These are phyloP conservation scores for Pocillopora damicornis DNA, from an alignment of 64 coral and sea anemone species.

Conservation along the genomic window DNA sequence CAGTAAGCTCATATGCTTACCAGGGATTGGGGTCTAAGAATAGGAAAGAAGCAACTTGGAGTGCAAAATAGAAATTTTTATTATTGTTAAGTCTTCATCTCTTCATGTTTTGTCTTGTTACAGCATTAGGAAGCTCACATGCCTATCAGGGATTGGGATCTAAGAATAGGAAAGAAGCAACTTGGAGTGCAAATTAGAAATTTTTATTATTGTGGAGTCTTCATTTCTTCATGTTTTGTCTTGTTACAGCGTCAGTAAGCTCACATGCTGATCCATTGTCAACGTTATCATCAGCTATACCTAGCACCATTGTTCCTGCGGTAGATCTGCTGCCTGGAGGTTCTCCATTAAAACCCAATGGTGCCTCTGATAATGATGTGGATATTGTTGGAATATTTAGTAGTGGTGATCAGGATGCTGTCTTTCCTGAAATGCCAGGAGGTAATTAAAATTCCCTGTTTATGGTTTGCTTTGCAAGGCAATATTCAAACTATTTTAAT, in stretches of 20 bases:
- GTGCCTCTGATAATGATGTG: slow-evolving; percentile 33
- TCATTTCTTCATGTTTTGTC: not conserved
- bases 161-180: no score
- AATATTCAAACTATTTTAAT: no score
- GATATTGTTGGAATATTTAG: slow-evolving; percentile 70
- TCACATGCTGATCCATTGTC: slow-evolving; percentile 17
- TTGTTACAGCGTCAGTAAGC: not conserved
- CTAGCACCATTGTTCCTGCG: slow-evolving; percentile 24
- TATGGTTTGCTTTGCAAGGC: no score
- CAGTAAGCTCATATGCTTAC: slow-evolving; percentile 1
- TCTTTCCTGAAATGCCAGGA: slow-evolving; percentile 64
- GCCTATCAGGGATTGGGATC: no score
- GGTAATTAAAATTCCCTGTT: not conserved
- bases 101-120: no score
- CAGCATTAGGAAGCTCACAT: no score
- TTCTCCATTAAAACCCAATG: slow-evolving; percentile 41
- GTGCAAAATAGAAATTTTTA: no score
- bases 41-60: no score
- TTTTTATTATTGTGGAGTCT: not conserved
- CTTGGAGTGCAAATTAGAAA: no score
- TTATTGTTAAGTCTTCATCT: no score
- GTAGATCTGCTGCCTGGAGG: slow-evolving; percentile 26
- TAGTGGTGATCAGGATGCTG: slow-evolving; percentile 39
- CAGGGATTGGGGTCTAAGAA: no score
- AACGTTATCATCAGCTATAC: not conserved